Conservation (phyloP, 2,888 invertebrate genomes). For the Eurois occulta region DNA sequence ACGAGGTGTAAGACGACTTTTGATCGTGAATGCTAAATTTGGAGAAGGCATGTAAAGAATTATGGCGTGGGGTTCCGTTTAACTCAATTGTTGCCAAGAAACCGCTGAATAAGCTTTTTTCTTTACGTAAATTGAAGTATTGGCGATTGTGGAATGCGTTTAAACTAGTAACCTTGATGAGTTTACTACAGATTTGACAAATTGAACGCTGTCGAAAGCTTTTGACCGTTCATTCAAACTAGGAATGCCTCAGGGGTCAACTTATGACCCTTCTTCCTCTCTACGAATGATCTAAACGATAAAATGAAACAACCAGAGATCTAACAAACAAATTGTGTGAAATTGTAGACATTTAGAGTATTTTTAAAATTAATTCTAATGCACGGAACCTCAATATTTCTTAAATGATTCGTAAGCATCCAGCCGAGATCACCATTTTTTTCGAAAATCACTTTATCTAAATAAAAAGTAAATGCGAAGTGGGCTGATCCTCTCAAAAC, state of each 20-base stretch:
- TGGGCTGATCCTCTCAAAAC: conserved; percentile 51
- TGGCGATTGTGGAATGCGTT: not conserved
- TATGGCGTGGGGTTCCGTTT: conserved; percentile 43
- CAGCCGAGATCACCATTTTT: conserved; percentile 23
- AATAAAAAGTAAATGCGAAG: conserved; percentile 55
- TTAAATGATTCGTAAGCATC: not conserved
- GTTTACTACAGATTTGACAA: not conserved
- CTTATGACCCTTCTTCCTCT: not conserved
- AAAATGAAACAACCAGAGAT: not conserved
- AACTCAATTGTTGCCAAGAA: conserved; percentile 24
- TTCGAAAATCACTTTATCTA: conserved; percentile 55
- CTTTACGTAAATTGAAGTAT: conserved; percentile 6
- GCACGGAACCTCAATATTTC: conserved; percentile 38
- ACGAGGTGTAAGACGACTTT: conserved; percentile 63
- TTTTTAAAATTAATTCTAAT: not conserved
- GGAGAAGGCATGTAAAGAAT: conserved; percentile 51
- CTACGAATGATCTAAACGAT: not conserved
- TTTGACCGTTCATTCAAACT: not conserved
- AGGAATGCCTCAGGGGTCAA: not conserved
- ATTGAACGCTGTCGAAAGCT: not conserved
- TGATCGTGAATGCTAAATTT: conserved; percentile 55
- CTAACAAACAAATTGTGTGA: not conserved
- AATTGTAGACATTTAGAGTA: not conserved
- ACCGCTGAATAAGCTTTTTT: not conserved
- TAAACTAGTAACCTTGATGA: not conserved